These are phyloP conservation scores for Cryptocephalus moraei DNA, from an alignment of 2,888 invertebrate genomes.

Conservation along the genomic window DNA sequence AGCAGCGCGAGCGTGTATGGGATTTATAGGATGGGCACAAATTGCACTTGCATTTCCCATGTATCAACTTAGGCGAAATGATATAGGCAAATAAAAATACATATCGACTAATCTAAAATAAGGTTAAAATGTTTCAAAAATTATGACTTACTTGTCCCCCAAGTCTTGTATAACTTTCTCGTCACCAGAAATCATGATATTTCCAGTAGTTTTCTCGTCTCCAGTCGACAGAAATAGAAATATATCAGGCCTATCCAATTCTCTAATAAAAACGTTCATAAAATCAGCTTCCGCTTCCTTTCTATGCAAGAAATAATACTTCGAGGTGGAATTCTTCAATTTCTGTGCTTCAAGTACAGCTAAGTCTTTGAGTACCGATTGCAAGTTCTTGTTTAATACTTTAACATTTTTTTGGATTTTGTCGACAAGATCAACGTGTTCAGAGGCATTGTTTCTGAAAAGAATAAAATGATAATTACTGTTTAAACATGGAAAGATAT, in stretches of 20 bases:
- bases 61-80: too few relatives aligned
- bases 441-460: slow-evolving; percentile 56
- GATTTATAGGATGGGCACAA: too few relatives aligned
- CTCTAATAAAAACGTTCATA: slow-evolving; percentile 56
- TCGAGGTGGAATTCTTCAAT: slow-evolving; percentile 46
- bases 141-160: slow-evolving; percentile 55
- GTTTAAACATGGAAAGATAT: too few relatives aligned
- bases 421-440: slow-evolving; percentile 61
- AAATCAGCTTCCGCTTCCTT: slow-evolving; percentile 74
- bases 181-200: slow-evolving; percentile 47
- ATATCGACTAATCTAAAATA: too few relatives aligned
- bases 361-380: slow-evolving; percentile 55
- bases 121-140: too few relatives aligned
- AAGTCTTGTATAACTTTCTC: slow-evolving; percentile 45
- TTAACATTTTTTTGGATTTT: slow-evolving; percentile 65
- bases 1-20: too few relatives aligned
- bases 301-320: slow-evolving; percentile 49
- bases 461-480: too few relatives aligned
- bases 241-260: slow-evolving; percentile 45
- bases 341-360: slow-evolving; percentile 58
- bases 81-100: too few relatives aligned
- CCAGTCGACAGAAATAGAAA: slow-evolving; percentile 61
- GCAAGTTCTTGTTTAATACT: slow-evolving; percentile 51
- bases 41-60: too few relatives aligned
- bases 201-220: slow-evolving; percentile 53